Base-by-base conservation (phyloP, 2,113 vertebrate species). In the Callospermophilus lateralis region DNA sequence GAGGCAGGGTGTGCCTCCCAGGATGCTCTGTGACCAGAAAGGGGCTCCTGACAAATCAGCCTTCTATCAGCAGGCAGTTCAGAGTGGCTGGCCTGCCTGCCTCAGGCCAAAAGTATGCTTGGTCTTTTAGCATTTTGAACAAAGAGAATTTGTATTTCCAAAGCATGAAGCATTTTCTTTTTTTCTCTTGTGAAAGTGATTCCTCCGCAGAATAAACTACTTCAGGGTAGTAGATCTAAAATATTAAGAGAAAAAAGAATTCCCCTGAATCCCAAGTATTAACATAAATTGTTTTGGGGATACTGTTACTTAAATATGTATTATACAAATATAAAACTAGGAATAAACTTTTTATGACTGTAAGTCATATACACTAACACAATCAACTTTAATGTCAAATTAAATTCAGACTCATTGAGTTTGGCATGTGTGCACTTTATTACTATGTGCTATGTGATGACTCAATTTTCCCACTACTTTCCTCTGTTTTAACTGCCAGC, bases 71-170 rank as follows among this genome's bases (percentile, higher is more conserved):
- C 1, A n/a, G 32, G 24, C 22, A 37, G 65, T 4, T 10, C 61
- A 39, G 30, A 70, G 42, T 5, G 9, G 30, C 16, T 3, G 6
- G 10, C 37, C 45, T 65, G 24, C 19, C 63, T 74, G 51, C 30
- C 24, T 17, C 42, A 68, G 58, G 45, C 45, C 16, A 15, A 73
- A 87, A 55, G 45, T 32, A 67, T 0, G 22, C 19, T 70, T 78
- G 68, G 20, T 26, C 53, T 90, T 26, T 65, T 8, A 74, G 37
- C 48, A 68, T 28, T 51, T 39, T 37, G 55, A 89, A 84, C 53
- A 90, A 79, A 79, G 68, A 84, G 74, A 39, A 88, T 15, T 70
- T 81, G 48, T 61, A 20, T 93, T 97, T 94, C 37, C 53, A 90
- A 84, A 87, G 13, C 30, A 88, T 32, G 42, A 87, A 74, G 53